Base-by-base conservation (phyloP, 2,888 invertebrate genomes). In the Catocala fraxini region DNA sequence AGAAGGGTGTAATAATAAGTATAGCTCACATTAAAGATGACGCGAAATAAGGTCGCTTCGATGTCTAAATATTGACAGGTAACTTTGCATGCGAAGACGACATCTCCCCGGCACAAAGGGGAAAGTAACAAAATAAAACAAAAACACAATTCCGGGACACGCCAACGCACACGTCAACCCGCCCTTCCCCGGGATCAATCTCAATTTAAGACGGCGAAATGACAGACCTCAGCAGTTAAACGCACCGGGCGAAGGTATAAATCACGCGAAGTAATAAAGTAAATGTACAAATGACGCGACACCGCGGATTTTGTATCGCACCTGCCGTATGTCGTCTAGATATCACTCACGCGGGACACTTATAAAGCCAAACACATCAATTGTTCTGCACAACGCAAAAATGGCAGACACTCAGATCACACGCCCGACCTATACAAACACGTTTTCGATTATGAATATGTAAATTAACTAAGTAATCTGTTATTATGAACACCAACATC, bases 161-260 rank as follows among this genome's bases (percentile, higher is more conserved):
- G 81, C 75, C 81, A 80, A 77, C 81, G 76, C 76, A 79, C 79
- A 81, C 84, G 86, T 87, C 87, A 87, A 80, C 82, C 81, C 84
- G 81, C 84, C 83, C 86, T 86, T 86, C 86, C 83, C 82, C 70
- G 73, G 88, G 90, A 93, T 93, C 93, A 92, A 93, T 93, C 93
- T 93, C 93, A 93, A 93, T 93, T 93, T 92, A 89, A 93, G 92
- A 89, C 87, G 88, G 83, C 84, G 88, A 92, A 92, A 92, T 92
- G 92, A 92, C 92, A 92, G 89, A 90, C 86, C 88, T 88, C 85
- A 89, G 90, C 93, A 92, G 93, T 93, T 93, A 93, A 90, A 91
- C 92, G 85, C 92, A 93, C 92, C 92, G 88, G 92, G 89, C 86
- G 84, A 85, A 85, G 84, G 82, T 87, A 93, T 94, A 93, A 92